These are phyloP conservation scores for Pararge aegeria DNA, from an alignment of 1,140 invertebrate genomes.

Conservation along the genomic window DNA sequence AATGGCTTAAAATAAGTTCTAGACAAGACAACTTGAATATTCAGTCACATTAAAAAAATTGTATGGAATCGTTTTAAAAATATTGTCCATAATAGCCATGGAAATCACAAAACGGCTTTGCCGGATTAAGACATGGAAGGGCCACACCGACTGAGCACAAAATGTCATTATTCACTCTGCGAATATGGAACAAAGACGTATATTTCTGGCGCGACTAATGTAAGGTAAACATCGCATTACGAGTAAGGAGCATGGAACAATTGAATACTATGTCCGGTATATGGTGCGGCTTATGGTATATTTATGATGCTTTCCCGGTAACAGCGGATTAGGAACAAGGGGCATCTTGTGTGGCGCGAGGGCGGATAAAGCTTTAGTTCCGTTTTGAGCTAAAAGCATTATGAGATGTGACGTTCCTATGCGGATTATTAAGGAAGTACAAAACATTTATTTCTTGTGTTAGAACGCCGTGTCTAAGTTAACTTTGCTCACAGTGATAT, in stretches of 20 bases:
- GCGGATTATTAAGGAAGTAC: not conserved
- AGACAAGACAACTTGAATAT: too few species aligned
- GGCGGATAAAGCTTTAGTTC: slow-evolving; percentile 46
- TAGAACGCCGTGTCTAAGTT: not conserved
- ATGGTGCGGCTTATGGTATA: slow-evolving; percentile 40
- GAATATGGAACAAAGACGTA: slow-evolving; percentile 55
- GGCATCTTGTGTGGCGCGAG: slow-evolving; percentile 54
- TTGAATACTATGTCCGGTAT: slow-evolving; percentile 52
- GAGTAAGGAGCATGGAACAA: slow-evolving; percentile 53
- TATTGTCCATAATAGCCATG: slow-evolving; percentile 3
- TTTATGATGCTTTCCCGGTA: slow-evolving; percentile 62
- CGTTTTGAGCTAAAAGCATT: slow-evolving; percentile 39
- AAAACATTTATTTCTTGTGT: not conserved
- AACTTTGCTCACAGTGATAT: too few species aligned
- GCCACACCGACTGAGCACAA: slow-evolving; percentile 38
- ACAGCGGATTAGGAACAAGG: slow-evolving; percentile 45
- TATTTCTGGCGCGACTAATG: slow-evolving; percentile 59
- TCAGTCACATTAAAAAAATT: not conserved
- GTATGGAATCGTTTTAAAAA: not conserved
- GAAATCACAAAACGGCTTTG: slow-evolving; percentile 33
- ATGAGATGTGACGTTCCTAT: not conserved
- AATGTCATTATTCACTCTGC: slow-evolving; percentile 48
- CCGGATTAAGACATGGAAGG: slow-evolving; percentile 45
- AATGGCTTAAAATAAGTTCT: too few species aligned
- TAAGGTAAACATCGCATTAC: slow-evolving; percentile 69